These are phyloP conservation scores for Melipona bicolor DNA, from an alignment of 2,888 invertebrate species.

Conservation along the genomic window DNA sequence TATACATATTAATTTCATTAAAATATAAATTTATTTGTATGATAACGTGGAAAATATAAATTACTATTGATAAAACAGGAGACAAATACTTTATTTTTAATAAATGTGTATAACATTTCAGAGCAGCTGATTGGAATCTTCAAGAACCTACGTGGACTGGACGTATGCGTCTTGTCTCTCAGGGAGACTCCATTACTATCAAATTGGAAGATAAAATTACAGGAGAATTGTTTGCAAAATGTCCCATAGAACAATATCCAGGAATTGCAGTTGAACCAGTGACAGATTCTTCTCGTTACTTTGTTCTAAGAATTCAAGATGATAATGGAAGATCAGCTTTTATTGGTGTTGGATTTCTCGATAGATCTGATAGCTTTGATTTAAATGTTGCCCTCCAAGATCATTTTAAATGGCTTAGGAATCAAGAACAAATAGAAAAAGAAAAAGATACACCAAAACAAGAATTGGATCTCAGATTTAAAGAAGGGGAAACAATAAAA, in stretches of 20 bases:
- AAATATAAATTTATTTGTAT: neutral
- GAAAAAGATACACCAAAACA: constrained; percentile 91
- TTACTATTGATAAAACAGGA: neutral
- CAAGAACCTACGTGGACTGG: constrained; percentile 99
- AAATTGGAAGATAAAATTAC: constrained; percentile 97
- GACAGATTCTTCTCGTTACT: constrained; percentile 98
- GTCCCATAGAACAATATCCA: constrained; percentile 98
- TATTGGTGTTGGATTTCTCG: constrained; percentile 98
- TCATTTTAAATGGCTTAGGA: constrained; percentile 97
- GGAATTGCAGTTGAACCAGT: constrained; percentile 98
- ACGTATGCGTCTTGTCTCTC: constrained; percentile 95
- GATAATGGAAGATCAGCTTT: constrained; percentile 97
- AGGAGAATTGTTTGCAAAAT: constrained; percentile 98
- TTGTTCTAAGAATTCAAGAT: constrained; percentile 97
- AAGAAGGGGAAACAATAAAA: constrained; percentile 99
- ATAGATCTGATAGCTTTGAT: constrained; percentile 99
- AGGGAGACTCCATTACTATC: constrained; percentile 93
- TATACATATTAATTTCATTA: neutral
- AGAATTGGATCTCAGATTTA: constrained; percentile 97
- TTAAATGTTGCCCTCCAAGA: constrained; percentile 99
- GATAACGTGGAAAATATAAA: neutral
- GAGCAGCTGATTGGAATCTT: constrained; percentile 99
- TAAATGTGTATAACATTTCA: constrained; percentile 83
- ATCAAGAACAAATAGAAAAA: constrained; percentile 91
- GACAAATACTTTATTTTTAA: constrained; percentile 29